phyloP scores from a whole-genome alignment of 2,113 vertebrate genomes.

The Meles meles region DNA sequence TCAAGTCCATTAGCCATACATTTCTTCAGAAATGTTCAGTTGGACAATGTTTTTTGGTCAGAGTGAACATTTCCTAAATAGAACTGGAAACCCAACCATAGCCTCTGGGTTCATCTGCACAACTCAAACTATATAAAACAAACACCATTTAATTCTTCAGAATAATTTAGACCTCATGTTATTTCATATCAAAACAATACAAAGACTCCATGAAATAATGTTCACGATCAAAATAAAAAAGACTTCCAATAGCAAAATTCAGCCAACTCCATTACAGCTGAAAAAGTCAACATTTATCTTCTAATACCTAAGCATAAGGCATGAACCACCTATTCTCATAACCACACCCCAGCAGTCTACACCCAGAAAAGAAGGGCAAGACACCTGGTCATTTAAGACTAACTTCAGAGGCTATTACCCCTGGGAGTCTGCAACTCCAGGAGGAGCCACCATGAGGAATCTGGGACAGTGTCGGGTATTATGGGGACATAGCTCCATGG shows the following conservation, averaged over 20 bases:
- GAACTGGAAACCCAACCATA: rapidly evolving
- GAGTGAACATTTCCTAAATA: rapidly evolving
- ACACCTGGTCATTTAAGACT: too few species aligned
- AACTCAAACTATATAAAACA: not conserved
- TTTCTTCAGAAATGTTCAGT: not conserved
- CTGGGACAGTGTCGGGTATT: too few species aligned
- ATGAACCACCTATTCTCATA: too few species aligned
- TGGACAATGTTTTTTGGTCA: not conserved
- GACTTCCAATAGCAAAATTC: not conserved
- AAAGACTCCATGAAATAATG: not conserved
- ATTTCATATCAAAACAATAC: not conserved
- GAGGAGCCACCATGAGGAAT: too few species aligned
- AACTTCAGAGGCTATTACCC: too few species aligned
- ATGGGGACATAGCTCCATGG: too few species aligned
- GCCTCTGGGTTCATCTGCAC: not conserved
- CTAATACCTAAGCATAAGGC: too few species aligned
- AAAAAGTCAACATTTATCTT: too few species aligned
- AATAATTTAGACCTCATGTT: not conserved
- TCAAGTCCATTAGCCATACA: not conserved
- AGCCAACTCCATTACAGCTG: too few species aligned
- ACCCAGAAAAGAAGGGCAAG: not conserved
- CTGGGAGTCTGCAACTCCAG: too few species aligned
- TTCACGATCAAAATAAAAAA: not conserved
- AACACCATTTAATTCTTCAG: not conserved
- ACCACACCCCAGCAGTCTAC: too few species aligned